A percentile compares a stretch with the other conserved stretches of the same genome.
These are phyloP conservation scores for Mya arenaria DNA, from an alignment of 1,140 invertebrate species.

Conservation along the genomic window DNA sequence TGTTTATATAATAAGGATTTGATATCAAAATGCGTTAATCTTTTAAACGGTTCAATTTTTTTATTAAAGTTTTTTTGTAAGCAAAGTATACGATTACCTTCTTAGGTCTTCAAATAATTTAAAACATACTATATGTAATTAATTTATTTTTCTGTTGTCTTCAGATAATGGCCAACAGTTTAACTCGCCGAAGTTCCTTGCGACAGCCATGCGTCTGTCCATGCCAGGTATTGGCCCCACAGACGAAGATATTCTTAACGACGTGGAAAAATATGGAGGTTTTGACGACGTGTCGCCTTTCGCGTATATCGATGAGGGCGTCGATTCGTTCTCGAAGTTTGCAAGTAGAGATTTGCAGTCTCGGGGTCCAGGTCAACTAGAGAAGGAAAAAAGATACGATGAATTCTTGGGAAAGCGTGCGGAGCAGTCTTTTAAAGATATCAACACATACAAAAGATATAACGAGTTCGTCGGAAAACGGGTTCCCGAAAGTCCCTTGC, in stretches of 20 bases:
- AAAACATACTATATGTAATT: neutral
- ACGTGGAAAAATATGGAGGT: constrained; percentile 17
- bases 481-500: neutral
- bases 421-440: neutral
- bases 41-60: no score
- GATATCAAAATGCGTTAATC: no score
- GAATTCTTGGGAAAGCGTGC: constrained; percentile 37
- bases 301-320: neutral
- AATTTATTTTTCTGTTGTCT: neutral
- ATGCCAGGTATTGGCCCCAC: constrained; percentile 4
- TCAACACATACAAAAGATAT: neutral
- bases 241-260: constrained; percentile 27
- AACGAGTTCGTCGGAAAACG: constrained; percentile 36
- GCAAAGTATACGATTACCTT: no score
- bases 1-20: no score
- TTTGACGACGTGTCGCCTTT: neutral
- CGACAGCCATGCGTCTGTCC: constrained; percentile 32
- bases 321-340: neutral
- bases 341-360: neutral
- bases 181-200: constrained; percentile 5
- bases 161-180: constrained; percentile 9
- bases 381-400: constrained; percentile 18
- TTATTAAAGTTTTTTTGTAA: no score
- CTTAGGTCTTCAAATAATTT: no score
- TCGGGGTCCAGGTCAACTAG: neutral